phyloP scores from a whole-genome alignment of 2,888 invertebrate species.

The Hemithea aestivaria region DNA sequence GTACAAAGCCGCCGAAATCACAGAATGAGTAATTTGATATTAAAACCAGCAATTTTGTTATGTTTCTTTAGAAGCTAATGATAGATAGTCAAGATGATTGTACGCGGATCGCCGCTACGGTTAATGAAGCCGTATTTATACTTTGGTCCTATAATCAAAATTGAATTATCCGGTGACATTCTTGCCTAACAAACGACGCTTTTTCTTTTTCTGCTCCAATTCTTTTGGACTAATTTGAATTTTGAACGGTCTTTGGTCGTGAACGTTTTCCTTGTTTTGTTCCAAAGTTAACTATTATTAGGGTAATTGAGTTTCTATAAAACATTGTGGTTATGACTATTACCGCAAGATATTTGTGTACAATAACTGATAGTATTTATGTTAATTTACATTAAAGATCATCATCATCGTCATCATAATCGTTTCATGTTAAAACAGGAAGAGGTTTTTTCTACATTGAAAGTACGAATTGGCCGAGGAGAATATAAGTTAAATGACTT shows the following conservation, averaged over 20 bases:
- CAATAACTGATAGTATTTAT: no score
- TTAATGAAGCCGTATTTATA: constrained; percentile 74
- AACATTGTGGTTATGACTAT: constrained; percentile 6
- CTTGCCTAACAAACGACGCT: constrained; percentile 59
- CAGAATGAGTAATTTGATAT: constrained; percentile 64
- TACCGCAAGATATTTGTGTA: no score
- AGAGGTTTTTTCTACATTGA: no score
- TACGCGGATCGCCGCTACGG: constrained; percentile 67
- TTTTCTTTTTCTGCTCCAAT: constrained; percentile 77
- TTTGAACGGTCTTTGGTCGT: constrained; percentile 49
- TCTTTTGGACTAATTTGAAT: constrained; percentile 62
- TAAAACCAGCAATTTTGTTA: constrained; percentile 68
- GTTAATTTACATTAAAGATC: no score
- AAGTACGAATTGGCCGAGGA: no score
- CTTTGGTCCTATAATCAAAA: constrained; percentile 78
- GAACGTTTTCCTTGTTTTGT: constrained; percentile 9
- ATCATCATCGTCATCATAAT: no score
- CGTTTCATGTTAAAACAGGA: no score
- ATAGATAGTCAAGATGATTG: constrained; percentile 73
- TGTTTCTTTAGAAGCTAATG: constrained; percentile 67
- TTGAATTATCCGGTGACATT: constrained; percentile 77
- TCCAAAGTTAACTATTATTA: constrained; percentile 5
- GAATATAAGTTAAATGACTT: no score
- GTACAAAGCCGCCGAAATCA: constrained; percentile 59
- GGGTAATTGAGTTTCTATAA: constrained; percentile 8